phyloP scores from a whole-genome alignment of 2,888 invertebrate species.

The Drosophila aldrichi region DNA sequence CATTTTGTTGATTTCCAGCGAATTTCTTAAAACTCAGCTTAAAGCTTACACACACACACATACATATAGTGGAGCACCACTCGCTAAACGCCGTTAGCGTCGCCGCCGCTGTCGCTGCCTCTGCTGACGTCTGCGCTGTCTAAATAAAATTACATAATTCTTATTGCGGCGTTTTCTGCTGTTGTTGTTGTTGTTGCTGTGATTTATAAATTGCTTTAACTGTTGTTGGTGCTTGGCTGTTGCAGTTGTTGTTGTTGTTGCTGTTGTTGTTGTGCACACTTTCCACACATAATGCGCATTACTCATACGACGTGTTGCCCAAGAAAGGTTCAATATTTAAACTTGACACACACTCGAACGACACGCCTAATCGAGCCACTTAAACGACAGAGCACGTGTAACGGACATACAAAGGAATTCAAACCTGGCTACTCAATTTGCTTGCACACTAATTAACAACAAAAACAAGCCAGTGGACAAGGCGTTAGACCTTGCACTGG shows the following conservation, averaged over 20 bases:
- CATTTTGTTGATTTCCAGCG: constrained; percentile 39
- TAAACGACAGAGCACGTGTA: background rate
- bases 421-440: constrained; percentile 1
- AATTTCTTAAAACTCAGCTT: constrained; percentile 49
- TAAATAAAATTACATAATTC: constrained; percentile 71
- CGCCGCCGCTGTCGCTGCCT: constrained; percentile 1
- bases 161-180: constrained; percentile 44
- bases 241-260: constrained; percentile 14
- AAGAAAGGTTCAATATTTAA: constrained; percentile 64
- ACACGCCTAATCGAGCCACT: constrained; percentile 12
- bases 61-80: constrained; percentile 8
- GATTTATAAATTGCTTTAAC: constrained; percentile 54
- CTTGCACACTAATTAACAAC: constrained; percentile 3
- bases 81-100: constrained; percentile 17
- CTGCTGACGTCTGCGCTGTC: constrained; percentile 35
- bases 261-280: constrained; percentile 29
- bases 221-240: constrained; percentile 19
- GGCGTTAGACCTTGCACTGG: constrained; percentile 4
- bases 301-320: constrained; percentile 67
- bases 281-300: constrained; percentile 39
- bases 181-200: constrained; percentile 21
- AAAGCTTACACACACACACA: constrained; percentile 27
- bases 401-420: constrained; percentile 8
- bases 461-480: background rate
- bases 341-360: constrained; percentile 59